phyloP scores from a whole-genome alignment of 2,113 vertebrate species.

The Spheniscus mendiculus region DNA sequence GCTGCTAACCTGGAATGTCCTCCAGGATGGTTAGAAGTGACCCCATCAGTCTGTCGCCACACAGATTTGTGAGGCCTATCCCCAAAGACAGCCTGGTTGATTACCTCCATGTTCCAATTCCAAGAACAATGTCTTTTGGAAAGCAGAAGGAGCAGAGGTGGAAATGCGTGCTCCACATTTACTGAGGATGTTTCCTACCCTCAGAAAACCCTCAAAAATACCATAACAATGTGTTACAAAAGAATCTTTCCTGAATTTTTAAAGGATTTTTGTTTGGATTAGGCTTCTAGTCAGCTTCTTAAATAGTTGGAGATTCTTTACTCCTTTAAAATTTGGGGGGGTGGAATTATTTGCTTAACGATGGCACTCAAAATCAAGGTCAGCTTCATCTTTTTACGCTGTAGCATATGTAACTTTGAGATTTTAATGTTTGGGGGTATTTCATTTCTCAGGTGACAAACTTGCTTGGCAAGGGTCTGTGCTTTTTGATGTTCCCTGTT shows the following conservation, averaged over 20 bases:
- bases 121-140: neutral
- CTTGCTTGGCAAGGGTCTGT: neutral
- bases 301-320: neutral
- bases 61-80: neutral
- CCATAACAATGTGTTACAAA: neutral
- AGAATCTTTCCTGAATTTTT: neutral
- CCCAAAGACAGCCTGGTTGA: neutral
- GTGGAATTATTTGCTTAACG: neutral
- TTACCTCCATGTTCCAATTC: neutral
- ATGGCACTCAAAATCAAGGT: neutral
- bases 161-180: accelerated
- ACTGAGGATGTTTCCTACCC: neutral
- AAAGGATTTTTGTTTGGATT: neutral
- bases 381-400: neutral
- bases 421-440: neutral
- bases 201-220: neutral
- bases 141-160: neutral
- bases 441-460: neutral
- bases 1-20: neutral
- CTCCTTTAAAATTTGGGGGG: neutral
- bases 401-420: neutral
- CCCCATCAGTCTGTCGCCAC: neutral
- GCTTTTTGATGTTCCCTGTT: neutral
- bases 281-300: neutral
- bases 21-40: neutral